A percentile compares a stretch with the other conserved stretches of the same genome.
Conservation (phyloP, 2,888 invertebrate genomes). For the Diarsia mendica region DNA sequence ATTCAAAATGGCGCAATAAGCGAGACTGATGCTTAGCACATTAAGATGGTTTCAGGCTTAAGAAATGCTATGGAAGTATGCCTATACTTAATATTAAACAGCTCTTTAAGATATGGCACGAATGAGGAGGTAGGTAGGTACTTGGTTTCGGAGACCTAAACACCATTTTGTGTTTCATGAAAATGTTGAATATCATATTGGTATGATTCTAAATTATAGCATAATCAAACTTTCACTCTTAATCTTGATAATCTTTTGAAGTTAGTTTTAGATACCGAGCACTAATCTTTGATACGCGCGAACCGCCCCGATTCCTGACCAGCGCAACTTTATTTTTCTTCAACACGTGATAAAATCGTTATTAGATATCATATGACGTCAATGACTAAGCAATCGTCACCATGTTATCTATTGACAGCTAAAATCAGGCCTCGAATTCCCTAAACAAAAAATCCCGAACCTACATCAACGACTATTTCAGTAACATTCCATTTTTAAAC, state of each 20-base stretch:
- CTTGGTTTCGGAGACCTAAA: neutral
- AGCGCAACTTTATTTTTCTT: conserved; percentile 34
- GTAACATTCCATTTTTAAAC: conserved; percentile 43
- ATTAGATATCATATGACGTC: conserved; percentile 21
- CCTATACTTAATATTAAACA: neutral
- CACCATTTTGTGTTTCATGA: neutral
- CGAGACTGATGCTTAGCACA: neutral
- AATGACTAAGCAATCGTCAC: conserved; percentile 7
- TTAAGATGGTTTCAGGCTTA: neutral
- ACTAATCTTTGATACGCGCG: conserved; percentile 9
- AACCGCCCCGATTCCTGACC: conserved; percentile 38
- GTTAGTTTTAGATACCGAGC: neutral
- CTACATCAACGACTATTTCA: conserved; percentile 19
- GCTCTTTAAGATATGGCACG: neutral
- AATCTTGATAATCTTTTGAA: conserved; percentile 1
- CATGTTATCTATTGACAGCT: conserved; percentile 7
- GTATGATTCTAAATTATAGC: neutral
- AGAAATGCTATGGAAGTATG: neutral
- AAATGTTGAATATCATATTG: neutral
- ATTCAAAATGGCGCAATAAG: conserved; percentile 38
- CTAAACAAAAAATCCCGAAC: conserved; percentile 2
- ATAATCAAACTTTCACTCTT: neutral
- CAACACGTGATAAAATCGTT: conserved; percentile 28
- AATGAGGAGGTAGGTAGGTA: neutral
- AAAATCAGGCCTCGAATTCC: conserved; percentile 8